Evolutionary conservation across 2,797 vertebrate species (phyloP), one percentile per base, ranked within the genome.

Genomic region (Thaleichthys pacificus): DNA sequence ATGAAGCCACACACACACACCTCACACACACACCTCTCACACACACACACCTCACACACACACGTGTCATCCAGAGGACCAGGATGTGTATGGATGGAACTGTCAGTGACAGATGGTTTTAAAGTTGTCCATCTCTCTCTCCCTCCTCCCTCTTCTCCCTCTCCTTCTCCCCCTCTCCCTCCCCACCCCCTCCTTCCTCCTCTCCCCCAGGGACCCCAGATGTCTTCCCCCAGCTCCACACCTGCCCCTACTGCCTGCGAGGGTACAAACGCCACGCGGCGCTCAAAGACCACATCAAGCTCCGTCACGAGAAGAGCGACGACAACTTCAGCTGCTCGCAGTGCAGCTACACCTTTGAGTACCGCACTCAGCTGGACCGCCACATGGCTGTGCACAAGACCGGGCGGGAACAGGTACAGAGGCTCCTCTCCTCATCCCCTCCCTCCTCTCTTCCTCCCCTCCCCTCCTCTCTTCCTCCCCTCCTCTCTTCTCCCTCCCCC

Each of bases 241-340:
- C 96, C 8, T 99, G 98, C 87, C 97, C 98, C 0, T 99, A 99
- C 83, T 99, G 98, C 77, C 96, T 98, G 19, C 93, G 98, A 72
- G 98, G 97, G 79, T 99, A 99, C 93, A 99, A 99, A 74, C 97
- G 97, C 82, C 98, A 98, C 77, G 97, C 98, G 80, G 98, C 97
- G 57, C 91, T 99, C 87, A 99, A 99, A 90, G 98, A 99, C 79
- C 98, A 99, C 92, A 98, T 99, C 74, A 99, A 98, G 83, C 98
- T 98, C 54, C 96, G 97, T 78, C 97, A 99, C 90, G 98, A 99
- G 88, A 99, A 97, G 79, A 98, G 96, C 0, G 97, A 98, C 80
- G 97, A 99, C 88, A 98, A 97, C 92, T 99, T 98, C 80, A 98
- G 97, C 87, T 99, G 98, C 91, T 96, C 97, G 21, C 90, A 98